phyloP scores from a whole-genome alignment of 1,140 invertebrate species.

The Sarcophaga bullata region DNA sequence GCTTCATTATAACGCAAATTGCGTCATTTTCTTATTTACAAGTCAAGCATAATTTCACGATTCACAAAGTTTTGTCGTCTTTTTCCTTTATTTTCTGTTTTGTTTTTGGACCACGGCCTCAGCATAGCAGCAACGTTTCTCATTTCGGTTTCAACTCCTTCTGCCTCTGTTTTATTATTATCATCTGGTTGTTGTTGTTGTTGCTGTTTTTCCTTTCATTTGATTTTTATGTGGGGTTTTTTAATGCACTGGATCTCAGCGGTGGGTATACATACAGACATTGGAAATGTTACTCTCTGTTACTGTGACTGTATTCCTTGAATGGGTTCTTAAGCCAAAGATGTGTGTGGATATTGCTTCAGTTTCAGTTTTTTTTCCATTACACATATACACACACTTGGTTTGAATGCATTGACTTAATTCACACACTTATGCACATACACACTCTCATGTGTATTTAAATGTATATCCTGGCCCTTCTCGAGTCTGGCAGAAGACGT shows the following conservation, averaged over 20 bases:
- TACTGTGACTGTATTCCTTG: background rate
- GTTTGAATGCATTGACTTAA: no score
- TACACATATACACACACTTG: no score
- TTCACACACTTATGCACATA: no score
- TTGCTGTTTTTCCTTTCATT: no score
- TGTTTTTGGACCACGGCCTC: no score
- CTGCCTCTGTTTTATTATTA: no score
- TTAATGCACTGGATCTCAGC: background rate
- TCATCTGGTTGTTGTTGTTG: no score
- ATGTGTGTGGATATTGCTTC: no score
- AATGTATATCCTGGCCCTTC: no score
- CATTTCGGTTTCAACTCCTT: background rate
- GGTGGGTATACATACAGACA: background rate
- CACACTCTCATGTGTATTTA: no score
- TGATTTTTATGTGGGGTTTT: background rate
- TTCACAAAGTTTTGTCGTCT: conserved; percentile 14
- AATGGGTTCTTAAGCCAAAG: background rate
- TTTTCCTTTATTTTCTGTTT: background rate
- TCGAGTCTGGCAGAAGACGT: no score
- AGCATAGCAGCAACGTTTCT: background rate
- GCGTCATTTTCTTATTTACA: conserved; percentile 26
- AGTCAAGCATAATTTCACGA: conserved; percentile 26
- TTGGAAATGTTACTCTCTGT: background rate
- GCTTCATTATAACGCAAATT: conserved; percentile 24
- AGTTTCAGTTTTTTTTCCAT: no score